phyloP scores from a whole-genome alignment of 2,888 invertebrate genomes.

The Drosophila sordidapex region DNA sequence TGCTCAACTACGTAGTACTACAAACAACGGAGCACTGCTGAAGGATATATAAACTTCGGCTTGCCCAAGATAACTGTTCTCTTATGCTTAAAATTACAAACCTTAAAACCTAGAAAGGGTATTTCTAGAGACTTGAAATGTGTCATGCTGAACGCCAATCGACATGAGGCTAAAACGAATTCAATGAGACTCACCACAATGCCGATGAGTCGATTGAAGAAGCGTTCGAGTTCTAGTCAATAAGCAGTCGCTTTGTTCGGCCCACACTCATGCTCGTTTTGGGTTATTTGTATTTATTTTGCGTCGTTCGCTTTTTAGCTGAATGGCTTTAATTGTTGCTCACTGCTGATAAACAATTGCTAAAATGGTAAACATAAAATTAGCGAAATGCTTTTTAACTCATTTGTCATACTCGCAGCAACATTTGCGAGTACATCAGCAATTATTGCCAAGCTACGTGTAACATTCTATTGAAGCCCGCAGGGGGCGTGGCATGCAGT shows the following conservation, averaged over 20 bases:
- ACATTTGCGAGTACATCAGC: constrained; percentile 3
- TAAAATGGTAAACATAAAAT: constrained; percentile 18
- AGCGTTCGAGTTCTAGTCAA: constrained; percentile 14
- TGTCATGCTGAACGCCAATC: background rate
- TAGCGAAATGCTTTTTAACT: constrained; percentile 27
- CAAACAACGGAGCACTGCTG: background rate
- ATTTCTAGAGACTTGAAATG: background rate
- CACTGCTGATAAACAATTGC: constrained; percentile 49
- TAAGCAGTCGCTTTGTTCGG: constrained; percentile 32
- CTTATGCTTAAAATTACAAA: no score
- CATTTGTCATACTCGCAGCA: constrained; percentile 44
- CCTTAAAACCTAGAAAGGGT: background rate
- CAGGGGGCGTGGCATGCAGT: constrained; percentile 20
- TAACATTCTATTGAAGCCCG: background rate
- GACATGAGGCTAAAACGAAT: background rate
- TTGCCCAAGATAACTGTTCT: background rate
- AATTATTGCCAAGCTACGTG: constrained; percentile 4
- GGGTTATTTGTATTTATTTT: constrained; percentile 31
- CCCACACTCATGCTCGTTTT: constrained; percentile 20
- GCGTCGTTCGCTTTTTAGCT: constrained; percentile 33
- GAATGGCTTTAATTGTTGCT: constrained; percentile 46
- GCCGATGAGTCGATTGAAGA: background rate
- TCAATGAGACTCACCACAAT: background rate
- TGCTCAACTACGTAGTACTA: background rate
- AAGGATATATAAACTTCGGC: background rate